Percentiles rank a stretch among this genome's conserved stretches.
These are phyloP conservation scores for Ptychochromis oligacanthus DNA, from an alignment of 2,113 vertebrate species.

Conservation along the genomic window DNA sequence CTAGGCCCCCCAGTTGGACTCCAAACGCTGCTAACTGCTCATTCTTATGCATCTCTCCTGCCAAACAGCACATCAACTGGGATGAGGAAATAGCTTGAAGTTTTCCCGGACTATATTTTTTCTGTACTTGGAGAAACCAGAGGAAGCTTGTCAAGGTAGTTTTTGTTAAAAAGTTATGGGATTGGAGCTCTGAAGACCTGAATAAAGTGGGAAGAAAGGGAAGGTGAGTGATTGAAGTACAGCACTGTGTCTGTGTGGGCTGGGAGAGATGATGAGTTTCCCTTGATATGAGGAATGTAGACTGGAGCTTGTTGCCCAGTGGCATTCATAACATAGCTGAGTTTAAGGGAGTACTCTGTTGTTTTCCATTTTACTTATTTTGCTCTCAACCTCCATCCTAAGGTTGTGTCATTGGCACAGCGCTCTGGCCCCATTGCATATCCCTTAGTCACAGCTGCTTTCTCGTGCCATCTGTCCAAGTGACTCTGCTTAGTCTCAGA, in stretches of 20 bases:
- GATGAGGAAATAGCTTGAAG: conserved; percentile 59
- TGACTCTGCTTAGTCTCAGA: conserved; percentile 51
- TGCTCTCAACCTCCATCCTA: conserved; percentile 22
- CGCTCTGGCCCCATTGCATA: conserved; percentile 4
- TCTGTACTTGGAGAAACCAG: conserved; percentile 52
- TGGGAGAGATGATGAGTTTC: neutral
- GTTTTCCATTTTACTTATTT: conserved; percentile 33
- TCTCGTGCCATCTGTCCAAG: conserved; percentile 67
- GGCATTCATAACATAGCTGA: neutral
- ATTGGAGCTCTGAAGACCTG: conserved; percentile 45
- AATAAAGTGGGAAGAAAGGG: conserved; percentile 38
- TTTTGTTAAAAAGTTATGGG: conserved; percentile 26
- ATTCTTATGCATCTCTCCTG: conserved; percentile 73
- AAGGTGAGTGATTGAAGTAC: conserved; percentile 5
- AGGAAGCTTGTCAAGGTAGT: conserved; percentile 40
- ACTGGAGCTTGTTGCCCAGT: neutral
- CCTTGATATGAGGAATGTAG: neutral
- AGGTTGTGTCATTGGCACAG: conserved; percentile 34
- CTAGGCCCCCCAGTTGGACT: conserved; percentile 63
- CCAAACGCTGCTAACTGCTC: conserved; percentile 63
- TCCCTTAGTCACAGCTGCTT: conserved; percentile 63
- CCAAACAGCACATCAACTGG: conserved; percentile 70
- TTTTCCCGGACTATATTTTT: conserved; percentile 52
- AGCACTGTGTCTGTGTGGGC: neutral
- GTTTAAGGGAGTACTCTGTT: neutral